Base-by-base conservation (phyloP, 2,113 vertebrate species). In the Coryphaenoides rupestris region DNA sequence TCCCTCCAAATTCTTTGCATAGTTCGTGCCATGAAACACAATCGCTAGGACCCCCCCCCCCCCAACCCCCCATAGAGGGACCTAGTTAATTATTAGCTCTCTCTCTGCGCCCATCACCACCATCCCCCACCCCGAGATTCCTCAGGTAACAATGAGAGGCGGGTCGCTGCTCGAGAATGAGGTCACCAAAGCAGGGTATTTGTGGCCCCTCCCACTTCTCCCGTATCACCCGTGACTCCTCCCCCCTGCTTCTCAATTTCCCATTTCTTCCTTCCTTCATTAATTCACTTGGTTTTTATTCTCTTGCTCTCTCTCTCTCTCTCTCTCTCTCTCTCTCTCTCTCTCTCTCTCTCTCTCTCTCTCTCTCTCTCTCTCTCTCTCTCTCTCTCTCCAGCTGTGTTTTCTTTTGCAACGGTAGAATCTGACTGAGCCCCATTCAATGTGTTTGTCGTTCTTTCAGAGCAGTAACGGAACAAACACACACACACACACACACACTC, bases 51-150 rank as follows among this genome's bases (percentile, higher is more conserved):
- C 4, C 14, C 46, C 21, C 45, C 60, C 61, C 3, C 19, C 26
- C 24, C 52, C 62, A 52, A 61, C 19, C 26, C 24, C 52, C 62
- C 62, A 61, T 45, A 73, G 23, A 78, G 59, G 59, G 64, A 72
- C 61, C 56, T 21, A 33, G 79, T 83, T 82, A 80, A 83, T 82
- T 23, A 74, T 83, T 64, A 74, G 73, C 65, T 21, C 45, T 59
- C 24, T 16, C n/a, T 50, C 47, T 58, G 15, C 12, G 28, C 57
- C 50, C 33, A 19, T 10, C n/a, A 7, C 16, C 74, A 68, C 64
- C 74, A 17, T 67, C 17, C 4, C 53, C 64, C 62, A 47, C 1
- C 1, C 21, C 45, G 26, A 5, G 61, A 77, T 77, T 74, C 72
- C 69, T 57, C 71, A 79, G 74, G 75, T 83, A 73, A 80, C 62